Evolutionary conservation across 2,797 vertebrate species (phyloP).

Genomic region (Lutra lutra): DNA sequence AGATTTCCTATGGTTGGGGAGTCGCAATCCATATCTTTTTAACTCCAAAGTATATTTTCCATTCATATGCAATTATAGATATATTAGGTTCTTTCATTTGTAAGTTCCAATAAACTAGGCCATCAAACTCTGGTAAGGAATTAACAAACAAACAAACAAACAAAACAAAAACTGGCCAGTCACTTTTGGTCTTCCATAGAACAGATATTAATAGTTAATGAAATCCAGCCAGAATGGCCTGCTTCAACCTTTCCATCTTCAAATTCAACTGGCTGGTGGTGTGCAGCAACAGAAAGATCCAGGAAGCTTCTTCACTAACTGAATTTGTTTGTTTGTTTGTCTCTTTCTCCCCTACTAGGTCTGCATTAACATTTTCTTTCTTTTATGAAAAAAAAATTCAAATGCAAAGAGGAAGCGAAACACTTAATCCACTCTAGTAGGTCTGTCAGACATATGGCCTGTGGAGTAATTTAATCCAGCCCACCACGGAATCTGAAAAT

Average conservation of each 20-base stretch:
- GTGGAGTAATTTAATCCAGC: conserved; percentile 53
- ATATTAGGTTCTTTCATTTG: not conserved
- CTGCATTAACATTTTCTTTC: conserved; percentile 60
- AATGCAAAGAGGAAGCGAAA: conserved; percentile 65
- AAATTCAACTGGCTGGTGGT: not conserved
- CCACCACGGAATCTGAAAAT: conserved; percentile 72
- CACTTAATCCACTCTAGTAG: conserved; percentile 52
- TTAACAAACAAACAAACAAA: not conserved
- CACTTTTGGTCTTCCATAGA: not conserved
- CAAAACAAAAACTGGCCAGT: not conserved
- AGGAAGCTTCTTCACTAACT: not conserved
- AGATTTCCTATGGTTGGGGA: not conserved
- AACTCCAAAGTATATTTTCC: conserved; percentile 9
- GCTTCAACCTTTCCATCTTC: conserved; percentile 40
- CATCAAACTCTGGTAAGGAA: not conserved
- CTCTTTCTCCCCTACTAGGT: conserved; percentile 39
- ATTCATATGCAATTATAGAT: not conserved
- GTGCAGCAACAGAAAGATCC: not conserved
- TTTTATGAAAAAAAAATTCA: conserved; percentile 57
- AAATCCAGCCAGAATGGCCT: not conserved
- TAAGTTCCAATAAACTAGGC: not conserved
- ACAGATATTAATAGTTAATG: not conserved
- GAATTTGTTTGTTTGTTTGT: conserved; percentile 67
- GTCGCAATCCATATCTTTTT: not conserved
- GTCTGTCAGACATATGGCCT: conserved; percentile 55